Conservation (phyloP, 2,113 vertebrate species). For the Osmerus mordax region DNA sequence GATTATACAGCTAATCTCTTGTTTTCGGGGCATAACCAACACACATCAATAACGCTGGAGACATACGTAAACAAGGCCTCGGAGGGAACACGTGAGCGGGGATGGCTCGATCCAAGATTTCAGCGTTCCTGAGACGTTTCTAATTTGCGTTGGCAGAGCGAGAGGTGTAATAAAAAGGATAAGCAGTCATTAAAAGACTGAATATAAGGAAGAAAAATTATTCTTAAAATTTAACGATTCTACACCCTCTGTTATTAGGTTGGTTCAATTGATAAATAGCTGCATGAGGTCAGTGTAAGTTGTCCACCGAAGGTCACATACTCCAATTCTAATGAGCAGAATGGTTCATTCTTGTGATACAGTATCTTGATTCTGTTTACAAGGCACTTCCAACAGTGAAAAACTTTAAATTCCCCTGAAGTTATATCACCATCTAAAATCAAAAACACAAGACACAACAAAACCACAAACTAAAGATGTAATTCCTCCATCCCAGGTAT, state of each 20-base stretch:
- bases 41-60: slow-evolving; percentile 5
- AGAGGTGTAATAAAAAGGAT: neutral
- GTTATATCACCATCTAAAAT: too few relatives aligned
- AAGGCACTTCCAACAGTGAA: too few relatives aligned
- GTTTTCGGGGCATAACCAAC: slow-evolving; percentile 15
- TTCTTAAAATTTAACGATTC: neutral
- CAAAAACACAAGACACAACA: too few relatives aligned
- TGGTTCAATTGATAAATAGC: neutral
- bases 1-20: slow-evolving; percentile 26
- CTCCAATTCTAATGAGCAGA: neutral
- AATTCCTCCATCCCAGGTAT: too few relatives aligned
- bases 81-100: neutral
- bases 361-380: too few relatives aligned
- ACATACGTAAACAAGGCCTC: neutral
- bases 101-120: too few relatives aligned
- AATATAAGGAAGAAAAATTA: neutral
- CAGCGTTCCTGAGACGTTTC: neutral
- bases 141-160: neutral
- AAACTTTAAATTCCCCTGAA: too few relatives aligned
- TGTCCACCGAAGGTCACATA: neutral
- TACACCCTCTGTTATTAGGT: slow-evolving; percentile 1
- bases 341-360: too few relatives aligned
- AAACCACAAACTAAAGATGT: too few relatives aligned
- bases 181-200: slow-evolving; percentile 1
- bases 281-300: neutral